Base-by-base conservation (phyloP, 2,113 vertebrate genomes). In the Stictonetta naevosa region DNA sequence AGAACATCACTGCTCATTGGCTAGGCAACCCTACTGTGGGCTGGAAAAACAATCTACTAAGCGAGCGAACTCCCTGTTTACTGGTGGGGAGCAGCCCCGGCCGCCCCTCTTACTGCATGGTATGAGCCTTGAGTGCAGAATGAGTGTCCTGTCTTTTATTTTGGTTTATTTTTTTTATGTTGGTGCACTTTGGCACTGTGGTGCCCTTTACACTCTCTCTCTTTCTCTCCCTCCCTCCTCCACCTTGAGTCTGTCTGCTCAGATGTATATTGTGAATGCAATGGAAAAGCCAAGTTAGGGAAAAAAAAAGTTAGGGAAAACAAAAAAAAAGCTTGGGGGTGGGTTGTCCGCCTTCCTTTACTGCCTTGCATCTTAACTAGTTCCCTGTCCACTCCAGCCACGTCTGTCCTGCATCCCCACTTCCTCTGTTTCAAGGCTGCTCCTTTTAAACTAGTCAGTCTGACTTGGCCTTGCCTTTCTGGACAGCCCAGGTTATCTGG, bases 21-120 rank as follows among this genome's bases (percentile, higher is more conserved):
- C 97, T 89, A 96, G 97, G 98, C 96, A 94, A 96, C 97, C 96
- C 95, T 96, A 87, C 88, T 88, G 89, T 95, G 93, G 98, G 98
- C 98, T 98, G 98, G 98, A 97, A 98, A 98, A 98, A 97, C 98
- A 98, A 97, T 97, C 97, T 96, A 96, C 98, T 97, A 83, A 92
- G 85, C 63, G 68, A 98, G 98, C 88, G 92, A 97, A 96, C 95
- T 98, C 98, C 95, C 95, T 97, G 88, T 72, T 93, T 97, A 42
- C 95, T 95, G 93, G 94, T 94, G 90, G 94, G 96, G 96, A 96
- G 95, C 94, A 96, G 95, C 97, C 95, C 96, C 23, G 73, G 97
- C 96, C 92, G 79, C 92, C 97, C 96, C 93, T 96, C 92, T 98
- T 98, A 98, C 98, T 99, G 99, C 99, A 99, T 99, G 99, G 98